Evolutionary conservation across 2,113 vertebrate species (phyloP), one percentile per base, ranked within the genome.

Genomic region (Syngnathus scovelli): DNA sequence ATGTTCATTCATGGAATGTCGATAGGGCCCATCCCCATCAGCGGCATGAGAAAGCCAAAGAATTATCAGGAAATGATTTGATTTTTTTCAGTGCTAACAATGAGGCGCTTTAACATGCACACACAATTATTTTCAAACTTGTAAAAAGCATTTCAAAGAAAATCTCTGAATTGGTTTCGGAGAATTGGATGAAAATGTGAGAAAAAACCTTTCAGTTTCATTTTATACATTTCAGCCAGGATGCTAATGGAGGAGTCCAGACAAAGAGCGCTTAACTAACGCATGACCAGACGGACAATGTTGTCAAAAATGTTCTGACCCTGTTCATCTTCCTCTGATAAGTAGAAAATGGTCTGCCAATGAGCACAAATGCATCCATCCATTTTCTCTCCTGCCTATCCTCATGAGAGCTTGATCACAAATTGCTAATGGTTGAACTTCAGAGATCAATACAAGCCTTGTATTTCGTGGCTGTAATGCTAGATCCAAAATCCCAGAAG

Each of bases 1-100:
- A 93, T 89, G 90, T 82, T 81, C 64, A 27, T 68, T 77, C 72
- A 66, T 66, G 65, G 37, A 61, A 78, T 61, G 62, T 33, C 67
- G 68, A 69, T 41, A 67, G 21, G 58, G 37, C 60, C 13, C 46
- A 51, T 9, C 43, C 59, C 65, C 64, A 56, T 72, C 58, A 63
- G 38, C 39, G 38, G 64, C 67, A 66, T 21, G 44, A 70, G 41
- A 38, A 61, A 77, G 67, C 66, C 55, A 66, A 43, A 65, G 51
- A 21, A 54, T 11, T 7, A 10, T n/a, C 51, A 21, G 8, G n/a
- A 54, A 21, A 1, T 55, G 11, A 12, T 23, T 21, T 21, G n/a
- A n/a, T n/a, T n/a, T n/a, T n/a, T n/a, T n/a, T n/a, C n/a, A n/a
- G n/a, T n/a, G 48, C 18, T 49, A 6, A 49, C 48, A 49, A 49